Evolutionary conservation across 2,797 vertebrate genomes (phyloP), one percentile per base, ranked within the genome.

Genomic region (Microcaecilia unicolor): DNA sequence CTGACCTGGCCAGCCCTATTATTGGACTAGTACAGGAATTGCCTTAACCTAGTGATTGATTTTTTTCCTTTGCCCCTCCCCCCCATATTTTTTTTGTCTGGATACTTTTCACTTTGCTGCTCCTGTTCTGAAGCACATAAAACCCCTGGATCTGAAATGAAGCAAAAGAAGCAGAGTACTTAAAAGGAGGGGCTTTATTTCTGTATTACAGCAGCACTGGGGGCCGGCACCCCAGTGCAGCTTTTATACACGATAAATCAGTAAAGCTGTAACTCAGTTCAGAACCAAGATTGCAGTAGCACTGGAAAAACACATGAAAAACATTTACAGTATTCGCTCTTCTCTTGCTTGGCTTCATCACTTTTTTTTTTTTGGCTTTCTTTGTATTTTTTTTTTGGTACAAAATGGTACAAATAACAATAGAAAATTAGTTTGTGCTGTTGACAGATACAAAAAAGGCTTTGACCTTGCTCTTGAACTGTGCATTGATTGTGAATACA

Each of bases 401-500:
- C 79, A 96, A 96, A 96, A 93, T 86, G 85, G 87, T 96, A 96
- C 91, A 96, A 98, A 94, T 85, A 68, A 93, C 90, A 80, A 91
- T 95, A 98, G 89, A 97, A 96, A 96, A 93, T 87, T 90, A 13
- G 28, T 82, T 96, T 97, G 93, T 95, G 93, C 91, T 93, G 89
- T 94, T 83, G 86, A 90, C 81, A 49, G 76, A 90, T 97, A 95
- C 92, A 89, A 97, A 96, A 59, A 80, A 74, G 80, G 44, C 71
- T 68, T 62, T 65, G 74, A 73, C 78, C 82, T 64, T 41, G 17
- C n/a, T 12, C 54, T 55, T 78, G 80, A 80, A 78, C 69, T 63
- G 80, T 81, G 72, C 74, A 70, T 74, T 68, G 65, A 51, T 75
- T 77, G 77, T 73, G 79, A 56, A 58, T 27, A 39, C 41, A 5